Evolutionary conservation across 2,888 invertebrate genomes (phyloP), one percentile per base, ranked within the genome.

Genomic region (Chrysolina americana): DNA sequence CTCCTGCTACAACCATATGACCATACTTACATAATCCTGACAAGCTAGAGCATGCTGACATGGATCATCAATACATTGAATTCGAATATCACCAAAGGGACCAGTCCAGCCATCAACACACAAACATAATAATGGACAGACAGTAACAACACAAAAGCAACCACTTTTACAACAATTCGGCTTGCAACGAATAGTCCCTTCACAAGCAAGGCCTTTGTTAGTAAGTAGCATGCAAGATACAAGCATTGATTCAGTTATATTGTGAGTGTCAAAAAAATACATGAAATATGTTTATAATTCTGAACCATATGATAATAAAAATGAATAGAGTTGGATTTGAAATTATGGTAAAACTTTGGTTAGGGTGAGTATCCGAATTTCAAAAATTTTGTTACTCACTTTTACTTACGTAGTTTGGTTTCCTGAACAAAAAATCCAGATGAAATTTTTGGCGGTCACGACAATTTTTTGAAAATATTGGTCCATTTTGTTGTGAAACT

Each of bases 11-110:
- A 36, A 65, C 3, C 47, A 65, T 59, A 21, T 56, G 23, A 21
- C 13, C 56, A 17, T 28, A 76, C 76, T 76, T 62, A 76, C 76
- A 71, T 66, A 76, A 68, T 76, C 69, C 63, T 70, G 71, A 87
- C 94, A 94, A 82, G 88, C 84, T 75, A 87, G 83, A 75, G 92
- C 92, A 88, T 93, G 92, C 80, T 87, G 85, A 84, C 94, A 94
- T 71, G 92, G 93, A 79, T 87, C 86, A 81, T 90, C 87, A 80
- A 88, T 87, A 87, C 92, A 92, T 76, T 89, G 89, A 79, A 86
- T 77, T 82, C 83, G 82, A 85, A 86, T 78, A 70, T 85, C 83
- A 80, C 89, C 88, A 71, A 80, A 79, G 36, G 79, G 74, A 66
- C 88, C 87, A 62, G 82, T 83, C 86, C 88, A 87, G 87, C 88